Evolutionary conservation across 2,797 vertebrate genomes (phyloP), one percentile per base, ranked within the genome.

Genomic region (Rhyacichthys aspro): DNA sequence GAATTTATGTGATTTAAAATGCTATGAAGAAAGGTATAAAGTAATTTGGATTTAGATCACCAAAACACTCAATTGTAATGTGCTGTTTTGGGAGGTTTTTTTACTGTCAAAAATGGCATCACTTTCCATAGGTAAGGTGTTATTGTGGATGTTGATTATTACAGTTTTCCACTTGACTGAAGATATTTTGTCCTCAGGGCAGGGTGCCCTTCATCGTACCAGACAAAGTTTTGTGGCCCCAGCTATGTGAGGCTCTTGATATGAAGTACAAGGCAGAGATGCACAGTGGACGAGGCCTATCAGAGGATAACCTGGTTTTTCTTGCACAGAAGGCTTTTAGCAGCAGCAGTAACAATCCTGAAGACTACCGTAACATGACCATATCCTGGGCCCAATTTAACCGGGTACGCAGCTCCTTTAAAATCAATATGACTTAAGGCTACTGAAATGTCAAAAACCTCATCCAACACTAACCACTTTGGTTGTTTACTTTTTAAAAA

Each of bases 351-450:
- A 90, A 88, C 72, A 95, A 94, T 87, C 75, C 94, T 0, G 97
- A 98, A 45, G 97, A 98, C 59, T 97, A 94, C 81, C 91, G 74
- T 67, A 91, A 69, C 87, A 94, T 96, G 94, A 93, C 93, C 0
- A 96, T 98, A 72, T 95, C 95, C 82, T 98, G 96, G 96, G 93
- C 95, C 62, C 96, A 98, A 91, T 98, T 98, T 86, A 98, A 98
- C 86, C 84, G 96, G 93, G 96, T 98, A 52, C 18, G 37, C 8
- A 45, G 23, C 23, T 5, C 23, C 3, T 28, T 5, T 6, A 28
- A 3, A 28, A 28, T 28, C 23, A 3, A 28, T n/a, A n/a, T n/a
- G n/a, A n/a, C n/a, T n/a, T n/a, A n/a, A n/a, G n/a, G 23, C 23
- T 28, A 6, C 23, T 28, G 7, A 28, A 28, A 28, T 28, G 23